A percentile compares a stretch with the other conserved stretches of the same genome.
These are phyloP conservation scores for Perca schrenkii DNA, from an alignment of 2,113 vertebrate species.

Conservation along the genomic window DNA sequence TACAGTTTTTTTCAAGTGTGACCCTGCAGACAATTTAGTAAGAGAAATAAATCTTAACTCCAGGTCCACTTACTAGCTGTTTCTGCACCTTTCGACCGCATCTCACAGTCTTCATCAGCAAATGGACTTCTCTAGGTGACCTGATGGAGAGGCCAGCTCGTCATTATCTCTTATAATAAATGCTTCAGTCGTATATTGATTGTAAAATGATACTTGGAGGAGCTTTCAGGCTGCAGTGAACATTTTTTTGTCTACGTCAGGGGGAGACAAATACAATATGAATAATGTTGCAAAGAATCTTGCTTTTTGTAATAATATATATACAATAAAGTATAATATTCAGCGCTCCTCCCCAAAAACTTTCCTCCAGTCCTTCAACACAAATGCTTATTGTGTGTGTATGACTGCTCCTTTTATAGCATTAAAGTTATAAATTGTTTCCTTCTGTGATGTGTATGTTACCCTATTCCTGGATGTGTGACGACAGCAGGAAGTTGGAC, in stretches of 20 bases:
- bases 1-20: too few species aligned
- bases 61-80: too few species aligned
- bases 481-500: conserved; percentile 23
- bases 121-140: background rate
- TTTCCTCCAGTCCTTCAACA: background rate
- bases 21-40: too few species aligned
- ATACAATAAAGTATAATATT: too few species aligned
- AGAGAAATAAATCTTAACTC: too few species aligned
- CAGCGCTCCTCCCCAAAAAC: background rate
- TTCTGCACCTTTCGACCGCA: too few species aligned
- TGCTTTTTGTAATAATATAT: too few species aligned
- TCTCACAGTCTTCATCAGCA: too few species aligned
- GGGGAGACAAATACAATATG: too few species aligned
- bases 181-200: background rate
- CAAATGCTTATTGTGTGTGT: background rate
- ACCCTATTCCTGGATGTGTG: background rate
- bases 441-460: background rate
- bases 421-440: background rate
- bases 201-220: background rate
- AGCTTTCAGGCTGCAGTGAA: too few species aligned
- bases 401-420: background rate
- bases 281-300: too few species aligned
- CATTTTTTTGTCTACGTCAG: too few species aligned
- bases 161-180: background rate
- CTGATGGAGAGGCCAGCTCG: background rate